Evolutionary conservation across 2,113 vertebrate species (phyloP), one percentile per base, ranked within the genome.

Genomic region (Nothobranchius kuhntae): DNA sequence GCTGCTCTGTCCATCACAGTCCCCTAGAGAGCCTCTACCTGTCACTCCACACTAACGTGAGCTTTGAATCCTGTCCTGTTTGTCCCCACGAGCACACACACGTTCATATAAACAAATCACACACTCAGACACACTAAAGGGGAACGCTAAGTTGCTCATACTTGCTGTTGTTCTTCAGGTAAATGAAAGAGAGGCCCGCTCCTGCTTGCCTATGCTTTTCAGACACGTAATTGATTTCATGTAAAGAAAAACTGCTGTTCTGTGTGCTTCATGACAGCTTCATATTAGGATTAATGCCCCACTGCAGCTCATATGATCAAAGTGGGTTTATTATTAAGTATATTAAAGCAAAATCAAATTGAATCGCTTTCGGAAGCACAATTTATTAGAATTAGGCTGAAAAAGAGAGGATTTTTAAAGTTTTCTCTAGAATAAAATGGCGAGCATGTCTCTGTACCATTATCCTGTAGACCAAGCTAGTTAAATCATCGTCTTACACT

Each of bases 1-100:
- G 81, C 78, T 82, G 75, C 80, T 90, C 81, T 77, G 88, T 89
- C 90, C 88, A 81, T 89, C 90, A 87, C 75, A 78, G 66, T 26
- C 76, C 84, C 84, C 84, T 50, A 62, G 83, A 84, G 86, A 85
- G 60, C 47, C 63, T 69, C 82, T 88, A 87, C 84, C 88, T 91
- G 87, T 91, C 88, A 91, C 78, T 84, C 65, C 54, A 13, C 53
- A 81, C 84, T 65, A 80, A 79, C 73, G 57, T 60, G 62, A 68
- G 74, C 84, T 88, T 82, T 82, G 75, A 89, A 81, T 85, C 53
- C 17, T 56, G 30, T 73, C 56, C 44, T 50, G 70, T 55, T 38
- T 59, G 73, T 84, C 62, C 61, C 71, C 26, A 6, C 14, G 75
- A 87, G 61, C 75, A 71, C 35, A 26, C 45, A 76, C 80, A 78